Conservation (phyloP, 2,797 vertebrate genomes). For the Clarias pachynema region DNA sequence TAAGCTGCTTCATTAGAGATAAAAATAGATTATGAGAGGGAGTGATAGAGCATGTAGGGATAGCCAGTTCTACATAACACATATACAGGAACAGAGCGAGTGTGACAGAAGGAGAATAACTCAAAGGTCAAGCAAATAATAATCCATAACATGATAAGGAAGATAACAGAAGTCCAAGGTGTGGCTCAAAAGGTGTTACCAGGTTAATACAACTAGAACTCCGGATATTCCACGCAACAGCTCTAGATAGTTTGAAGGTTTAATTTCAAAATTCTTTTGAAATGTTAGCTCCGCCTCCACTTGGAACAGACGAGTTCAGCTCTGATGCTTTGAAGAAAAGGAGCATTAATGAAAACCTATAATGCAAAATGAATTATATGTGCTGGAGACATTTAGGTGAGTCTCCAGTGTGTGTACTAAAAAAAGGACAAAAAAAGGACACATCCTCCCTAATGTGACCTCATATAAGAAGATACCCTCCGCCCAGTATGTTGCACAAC, state of each 20-base stretch:
- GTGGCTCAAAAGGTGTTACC: not conserved
- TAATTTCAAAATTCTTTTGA: not conserved
- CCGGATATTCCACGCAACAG: not conserved
- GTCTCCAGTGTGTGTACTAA: too few relatives aligned
- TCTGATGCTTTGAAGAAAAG: not conserved
- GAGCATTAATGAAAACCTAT: too few relatives aligned
- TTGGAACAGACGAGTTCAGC: not conserved
- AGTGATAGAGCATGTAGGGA: not conserved
- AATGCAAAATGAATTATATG: too few relatives aligned
- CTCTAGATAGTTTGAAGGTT: not conserved
- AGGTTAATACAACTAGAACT: not conserved
- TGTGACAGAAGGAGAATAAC: too few relatives aligned
- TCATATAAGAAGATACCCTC: too few relatives aligned
- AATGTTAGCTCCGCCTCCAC: not conserved
- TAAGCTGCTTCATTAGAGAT: not conserved
- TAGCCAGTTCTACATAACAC: not conserved
- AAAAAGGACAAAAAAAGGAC: too few relatives aligned
- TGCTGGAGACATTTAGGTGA: too few relatives aligned
- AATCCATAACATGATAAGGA: not conserved
- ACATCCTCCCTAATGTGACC: too few relatives aligned
- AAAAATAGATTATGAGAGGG: slow-evolving; percentile 12
- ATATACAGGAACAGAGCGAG: not conserved
- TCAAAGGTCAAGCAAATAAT: slow-evolving; percentile 11
- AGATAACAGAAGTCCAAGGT: not conserved
- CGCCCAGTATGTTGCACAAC: too few relatives aligned